Evolutionary conservation across 2,888 invertebrate genomes (phyloP).

Genomic region (Rhorus exstirpatorius): DNA sequence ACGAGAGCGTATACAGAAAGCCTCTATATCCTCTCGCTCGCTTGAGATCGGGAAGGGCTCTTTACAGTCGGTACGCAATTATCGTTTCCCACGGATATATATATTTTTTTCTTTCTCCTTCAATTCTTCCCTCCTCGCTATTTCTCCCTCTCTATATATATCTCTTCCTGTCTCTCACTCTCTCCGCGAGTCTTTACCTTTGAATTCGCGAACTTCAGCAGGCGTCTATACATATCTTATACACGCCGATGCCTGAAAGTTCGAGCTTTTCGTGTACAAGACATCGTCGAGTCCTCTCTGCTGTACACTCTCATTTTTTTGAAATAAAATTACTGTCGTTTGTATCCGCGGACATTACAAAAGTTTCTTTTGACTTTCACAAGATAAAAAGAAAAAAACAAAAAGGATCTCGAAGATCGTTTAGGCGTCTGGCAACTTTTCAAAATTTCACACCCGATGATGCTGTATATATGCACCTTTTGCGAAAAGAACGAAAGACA

Average conservation of each 20-base stretch:
- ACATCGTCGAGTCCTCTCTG: conserved; percentile 6
- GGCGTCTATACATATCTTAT: no score
- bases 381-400: background rate
- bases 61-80: conserved; percentile 70
- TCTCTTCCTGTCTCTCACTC: background rate
- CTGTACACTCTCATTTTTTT: background rate
- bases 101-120: conserved; percentile 42
- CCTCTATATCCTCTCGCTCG: conserved; percentile 11
- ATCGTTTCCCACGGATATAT: conserved; percentile 69
- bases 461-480: no score
- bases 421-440: conserved; percentile 16
- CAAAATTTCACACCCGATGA: conserved; percentile 21
- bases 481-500: background rate
- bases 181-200: background rate
- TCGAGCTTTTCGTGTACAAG: background rate
- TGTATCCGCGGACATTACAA: conserved; percentile 2
- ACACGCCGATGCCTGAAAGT: conserved; percentile 15
- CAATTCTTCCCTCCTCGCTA: background rate
- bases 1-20: conserved; percentile 47
- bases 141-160: conserved; percentile 12
- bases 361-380: background rate
- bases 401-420: background rate
- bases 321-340: background rate
- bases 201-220: conserved; percentile 9
- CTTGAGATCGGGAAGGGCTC: conserved; percentile 59